phyloP scores from a whole-genome alignment of 1,140 invertebrate species.

The Oreohelix idahoensis region DNA sequence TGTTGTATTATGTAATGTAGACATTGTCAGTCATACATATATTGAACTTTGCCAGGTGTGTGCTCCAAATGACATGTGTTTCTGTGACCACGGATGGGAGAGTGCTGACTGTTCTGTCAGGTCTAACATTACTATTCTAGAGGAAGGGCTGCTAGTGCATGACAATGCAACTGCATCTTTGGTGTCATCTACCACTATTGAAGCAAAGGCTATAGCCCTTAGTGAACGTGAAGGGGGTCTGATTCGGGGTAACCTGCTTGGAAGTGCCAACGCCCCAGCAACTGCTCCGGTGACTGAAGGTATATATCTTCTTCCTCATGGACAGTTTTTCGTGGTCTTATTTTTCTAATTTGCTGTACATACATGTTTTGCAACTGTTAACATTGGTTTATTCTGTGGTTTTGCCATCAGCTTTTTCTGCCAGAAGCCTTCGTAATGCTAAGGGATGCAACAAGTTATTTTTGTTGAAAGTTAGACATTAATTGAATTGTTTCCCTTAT shows the following conservation, averaged over 20 bases:
- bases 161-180: neutral
- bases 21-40: too few species aligned
- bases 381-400: too few species aligned
- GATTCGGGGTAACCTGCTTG: neutral
- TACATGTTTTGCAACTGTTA: too few species aligned
- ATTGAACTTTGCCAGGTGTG: constrained; percentile 81
- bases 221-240: neutral
- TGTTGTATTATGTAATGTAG: too few species aligned
- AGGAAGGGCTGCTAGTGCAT: neutral
- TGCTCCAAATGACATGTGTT: constrained; percentile 92
- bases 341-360: too few species aligned
- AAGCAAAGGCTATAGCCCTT: constrained; percentile 5
- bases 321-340: neutral
- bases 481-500: too few species aligned
- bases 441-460: too few species aligned
- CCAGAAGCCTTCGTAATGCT: too few species aligned
- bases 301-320: neutral
- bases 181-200: neutral
- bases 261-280: constrained; percentile 17
- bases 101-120: constrained; percentile 89
- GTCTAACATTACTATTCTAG: constrained; percentile 64
- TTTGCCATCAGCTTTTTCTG: too few species aligned
- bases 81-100: constrained; percentile 90
- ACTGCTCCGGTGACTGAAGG: constrained; percentile 29
- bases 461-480: too few species aligned